These are phyloP conservation scores for Phenganax subtilis DNA, from an alignment of 92 coral and sea anemone genomes.

Conservation along the genomic window DNA sequence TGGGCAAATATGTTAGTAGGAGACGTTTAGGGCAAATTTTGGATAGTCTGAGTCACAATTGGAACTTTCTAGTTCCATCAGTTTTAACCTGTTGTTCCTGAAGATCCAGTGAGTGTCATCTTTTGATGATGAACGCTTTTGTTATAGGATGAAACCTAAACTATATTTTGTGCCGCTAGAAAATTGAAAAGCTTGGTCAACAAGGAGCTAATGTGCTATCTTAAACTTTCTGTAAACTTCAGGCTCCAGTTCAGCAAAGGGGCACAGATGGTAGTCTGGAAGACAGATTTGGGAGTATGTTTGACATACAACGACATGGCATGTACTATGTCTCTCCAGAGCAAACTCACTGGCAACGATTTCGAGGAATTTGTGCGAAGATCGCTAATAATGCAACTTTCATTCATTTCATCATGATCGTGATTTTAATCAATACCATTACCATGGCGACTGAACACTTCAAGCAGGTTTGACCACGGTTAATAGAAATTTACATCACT, in stretches of 20 bases:
- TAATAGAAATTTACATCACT: no score
- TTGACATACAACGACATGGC: constrained; percentile 75
- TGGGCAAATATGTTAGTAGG: no score
- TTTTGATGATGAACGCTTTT: no score
- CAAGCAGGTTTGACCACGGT: constrained; percentile 70
- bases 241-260: neutral
- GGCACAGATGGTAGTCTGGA: constrained; percentile 32
- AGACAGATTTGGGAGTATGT: constrained; percentile 76
- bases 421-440: constrained; percentile 74
- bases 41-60: neutral
- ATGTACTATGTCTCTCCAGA: constrained; percentile 67
- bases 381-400: constrained; percentile 64
- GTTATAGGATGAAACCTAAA: no score
- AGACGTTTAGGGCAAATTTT: neutral
- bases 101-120: neutral
- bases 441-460: constrained; percentile 91
- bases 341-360: constrained; percentile 48
- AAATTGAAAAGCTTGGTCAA: no score
- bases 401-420: constrained; percentile 65
- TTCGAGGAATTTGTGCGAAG: constrained; percentile 56
- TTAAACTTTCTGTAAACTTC: neutral
- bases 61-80: neutral
- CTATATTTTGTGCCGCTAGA: no score
- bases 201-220: neutral
- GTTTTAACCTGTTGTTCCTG: neutral